Base-by-base conservation (phyloP, 1,140 invertebrate species). In the Drosophila burlai region DNA sequence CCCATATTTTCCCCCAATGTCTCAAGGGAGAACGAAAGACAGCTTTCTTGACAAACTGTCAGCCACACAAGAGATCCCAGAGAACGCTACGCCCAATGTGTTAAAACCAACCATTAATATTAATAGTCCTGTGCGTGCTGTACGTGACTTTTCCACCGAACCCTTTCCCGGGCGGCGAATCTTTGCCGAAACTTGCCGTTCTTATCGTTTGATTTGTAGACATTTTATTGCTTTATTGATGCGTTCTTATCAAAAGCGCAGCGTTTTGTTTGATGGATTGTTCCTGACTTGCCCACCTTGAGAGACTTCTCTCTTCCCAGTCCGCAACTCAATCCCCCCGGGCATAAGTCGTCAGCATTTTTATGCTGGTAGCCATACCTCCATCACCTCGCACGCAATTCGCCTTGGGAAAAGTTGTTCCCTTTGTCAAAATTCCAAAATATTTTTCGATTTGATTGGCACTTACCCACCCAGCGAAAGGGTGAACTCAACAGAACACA, bases 191-290 rank as follows among this genome's bases (percentile, higher is more conserved):
- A 83, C 71, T 63, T 63, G 65, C 42, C 55, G 55, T 69, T 77
- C 85, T 87, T 87, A 87, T 87, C 85, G 81, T 81, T 87, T 87
- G 87, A 91, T 89, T 91, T 91, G 89, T 78, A 91, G 81, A 85
- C 84, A 80, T 83, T 91, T 91, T 91, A 91, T 91, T 91, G 79
- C 89, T 91, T 89, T 91, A 91, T 91, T 91, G 89, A 91, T 91
- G 89, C 79, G 59, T 75, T 84, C 83, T 87, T 82, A 91, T 91
- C 81, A 76, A 81, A 91, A 91, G 79, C 81, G 81, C 77, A 91
- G 83, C 78, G 67, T 81, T 79, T 77, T 65, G 78, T 84, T 91
- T 91, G 89, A 91, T 91, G 81, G 84, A 91, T 91, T 89, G 89
- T 78, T 89, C 55, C 68, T 43, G 57, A 49, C 75, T 76, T 64